Base-by-base conservation (phyloP, 2,888 invertebrate species). In the Sinohyriopsis cumingii region DNA sequence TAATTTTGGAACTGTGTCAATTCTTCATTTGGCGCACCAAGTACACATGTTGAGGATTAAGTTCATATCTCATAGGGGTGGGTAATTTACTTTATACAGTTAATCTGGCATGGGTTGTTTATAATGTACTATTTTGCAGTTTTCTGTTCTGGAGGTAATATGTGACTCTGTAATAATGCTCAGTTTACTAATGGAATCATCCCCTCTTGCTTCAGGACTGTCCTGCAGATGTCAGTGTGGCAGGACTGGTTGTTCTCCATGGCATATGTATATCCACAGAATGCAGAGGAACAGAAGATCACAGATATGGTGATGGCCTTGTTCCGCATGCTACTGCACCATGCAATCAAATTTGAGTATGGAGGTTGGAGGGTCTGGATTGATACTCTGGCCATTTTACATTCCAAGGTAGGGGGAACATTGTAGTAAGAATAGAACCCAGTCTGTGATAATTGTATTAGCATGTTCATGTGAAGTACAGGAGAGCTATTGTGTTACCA, bases 341-440 rank as follows among this genome's bases (percentile, higher is more conserved):
- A 99, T 90, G 99, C 99, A 59, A 97, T 99, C 82, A 98, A 99
- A 89, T 96, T 96, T 86, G 99, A 99, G 91, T 99, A 98, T 87
- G 99, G 99, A 7, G 99, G 99, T 22, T 99, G 99, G 99, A 92
- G 99, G 73, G 99, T 99, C 24, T 99, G 99, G 99, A 99, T 99
- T 7, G 99, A 99, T 89, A 99, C 99, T 0, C 91, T 99, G 73
- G 99, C 99, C 60, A 99, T 99, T 86, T 97, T 99, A 2, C 99
- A 99, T 91, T 99, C 99, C 1, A 99, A 99, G 93, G 98, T 96
- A 88, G 88, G 86, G n/a, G 3, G 15, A 45, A 45, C 15, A 45
- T 45, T 55, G 45, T 64, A 12, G 19, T 28, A 45, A 12, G 45
- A 3, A 45, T 45, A 15, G 45, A 45, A 15, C 45, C 15, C 24